Evolutionary conservation across 1,140 invertebrate genomes (phyloP).

Genomic region (Polypedilum vanderplanki): DNA sequence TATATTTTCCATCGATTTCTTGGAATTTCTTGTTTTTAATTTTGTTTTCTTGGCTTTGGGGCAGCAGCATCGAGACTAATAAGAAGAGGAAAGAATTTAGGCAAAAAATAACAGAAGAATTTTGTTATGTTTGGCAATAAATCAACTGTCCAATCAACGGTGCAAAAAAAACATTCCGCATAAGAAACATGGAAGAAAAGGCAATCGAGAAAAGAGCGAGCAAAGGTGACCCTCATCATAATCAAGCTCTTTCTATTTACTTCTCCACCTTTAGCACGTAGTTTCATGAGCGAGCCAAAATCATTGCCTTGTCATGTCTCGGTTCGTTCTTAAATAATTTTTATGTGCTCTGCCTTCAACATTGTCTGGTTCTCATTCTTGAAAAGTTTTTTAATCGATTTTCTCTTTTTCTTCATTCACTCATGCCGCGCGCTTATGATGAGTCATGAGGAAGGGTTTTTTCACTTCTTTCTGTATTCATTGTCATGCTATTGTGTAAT

Average conservation of each 20-base stretch:
- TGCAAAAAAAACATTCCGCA: not conserved
- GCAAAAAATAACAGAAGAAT: too few relatives aligned
- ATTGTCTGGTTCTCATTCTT: not conserved
- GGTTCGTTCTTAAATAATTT: not conserved
- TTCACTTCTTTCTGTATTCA: not conserved
- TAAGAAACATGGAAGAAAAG: not conserved
- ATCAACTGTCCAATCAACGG: conserved; percentile 28
- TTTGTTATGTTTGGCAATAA: not conserved
- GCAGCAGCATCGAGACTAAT: too few relatives aligned
- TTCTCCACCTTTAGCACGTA: not conserved
- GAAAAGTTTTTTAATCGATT: conserved; percentile 27
- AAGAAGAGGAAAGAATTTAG: too few relatives aligned
- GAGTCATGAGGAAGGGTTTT: not conserved
- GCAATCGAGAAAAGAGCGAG: not conserved
- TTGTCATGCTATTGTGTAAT: conserved; percentile 23
- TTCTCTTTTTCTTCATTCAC: not conserved
- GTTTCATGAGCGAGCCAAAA: conserved; percentile 12
- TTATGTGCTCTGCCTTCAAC: not conserved
- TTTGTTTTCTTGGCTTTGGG: too few relatives aligned
- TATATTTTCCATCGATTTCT: too few relatives aligned
- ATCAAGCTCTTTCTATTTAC: conserved; percentile 10
- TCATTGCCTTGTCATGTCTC: conserved; percentile 13
- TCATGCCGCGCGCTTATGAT: not conserved
- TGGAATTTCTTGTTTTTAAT: too few relatives aligned
- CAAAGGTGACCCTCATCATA: conserved; percentile 26